A percentile compares a stretch with the other conserved stretches of the same genome.
These are phyloP conservation scores for Seira ritae DNA, from an alignment of 2,888 invertebrate genomes.

Conservation along the genomic window DNA sequence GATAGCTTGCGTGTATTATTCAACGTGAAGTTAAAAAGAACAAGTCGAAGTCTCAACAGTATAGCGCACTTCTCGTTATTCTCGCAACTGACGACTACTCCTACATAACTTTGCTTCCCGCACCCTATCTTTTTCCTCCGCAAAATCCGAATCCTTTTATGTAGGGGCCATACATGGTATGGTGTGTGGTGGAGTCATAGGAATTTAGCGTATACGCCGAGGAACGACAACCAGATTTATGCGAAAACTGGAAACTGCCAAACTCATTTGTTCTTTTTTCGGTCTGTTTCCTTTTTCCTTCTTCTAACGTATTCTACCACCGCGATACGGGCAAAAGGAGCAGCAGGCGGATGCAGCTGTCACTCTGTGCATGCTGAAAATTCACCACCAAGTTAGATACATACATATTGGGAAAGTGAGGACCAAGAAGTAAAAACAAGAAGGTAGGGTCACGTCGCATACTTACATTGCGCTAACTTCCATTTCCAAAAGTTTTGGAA, in stretches of 20 bases:
- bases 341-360: constrained; percentile 1
- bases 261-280: constrained; percentile 3
- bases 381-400: too few species aligned
- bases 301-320: not conserved
- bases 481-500: not conserved
- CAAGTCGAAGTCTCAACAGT: too few species aligned
- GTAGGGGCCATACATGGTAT: too few species aligned
- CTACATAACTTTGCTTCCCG: too few species aligned
- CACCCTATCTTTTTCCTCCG: too few species aligned
- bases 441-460: constrained; percentile 44
- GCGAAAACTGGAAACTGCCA: not conserved
- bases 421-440: constrained; percentile 18
- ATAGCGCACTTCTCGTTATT: too few species aligned
- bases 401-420: not conserved
- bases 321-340: not conserved
- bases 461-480: not conserved
- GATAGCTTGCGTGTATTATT: too few species aligned
- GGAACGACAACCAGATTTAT: not conserved
- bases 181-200: too few species aligned
- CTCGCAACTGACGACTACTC: too few species aligned
- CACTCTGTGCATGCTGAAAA: not conserved
- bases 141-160: too few species aligned
- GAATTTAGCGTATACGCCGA: too few species aligned
- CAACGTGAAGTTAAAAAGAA: too few species aligned
- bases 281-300: not conserved